These are phyloP conservation scores for Antechinus stuartii DNA, from an alignment of 2,113 vertebrate species.

Conservation along the genomic window DNA sequence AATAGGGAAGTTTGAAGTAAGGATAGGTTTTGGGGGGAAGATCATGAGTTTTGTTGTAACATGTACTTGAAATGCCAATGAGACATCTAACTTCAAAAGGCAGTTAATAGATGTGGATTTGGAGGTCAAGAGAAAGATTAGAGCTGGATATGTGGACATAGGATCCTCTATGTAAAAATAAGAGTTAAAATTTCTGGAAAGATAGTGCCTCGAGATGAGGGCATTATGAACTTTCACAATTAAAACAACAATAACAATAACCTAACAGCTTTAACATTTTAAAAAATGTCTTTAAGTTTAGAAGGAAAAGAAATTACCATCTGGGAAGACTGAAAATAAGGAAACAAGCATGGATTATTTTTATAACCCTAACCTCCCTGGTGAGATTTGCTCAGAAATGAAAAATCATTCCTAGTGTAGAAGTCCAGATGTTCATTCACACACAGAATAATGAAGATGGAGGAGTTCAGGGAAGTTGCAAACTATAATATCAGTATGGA, in stretches of 20 bases:
- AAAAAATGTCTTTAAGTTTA: constrained; percentile 10
- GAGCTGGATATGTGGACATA: not conserved
- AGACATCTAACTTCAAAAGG: not conserved
- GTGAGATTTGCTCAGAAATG: constrained; percentile 31
- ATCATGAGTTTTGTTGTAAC: not conserved
- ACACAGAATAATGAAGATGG: not conserved
- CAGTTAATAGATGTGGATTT: not conserved
- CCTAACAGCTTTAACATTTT: not conserved
- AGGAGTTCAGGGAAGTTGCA: constrained; percentile 20
- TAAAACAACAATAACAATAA: not conserved
- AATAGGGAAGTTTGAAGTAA: not conserved
- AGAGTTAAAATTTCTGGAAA: constrained; percentile 9
- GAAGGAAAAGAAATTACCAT: not conserved
- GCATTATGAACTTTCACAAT: not conserved
- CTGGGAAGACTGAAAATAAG: not conserved
- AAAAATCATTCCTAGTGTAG: not conserved
- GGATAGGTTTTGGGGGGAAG: not conserved
- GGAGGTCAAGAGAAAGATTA: not conserved
- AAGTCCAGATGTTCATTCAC: not conserved
- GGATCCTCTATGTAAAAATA: not conserved
- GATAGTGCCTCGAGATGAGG: not conserved
- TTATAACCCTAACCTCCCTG: constrained; percentile 13
- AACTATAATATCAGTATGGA: not conserved
- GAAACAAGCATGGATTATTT: constrained; percentile 21
- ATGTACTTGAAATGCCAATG: not conserved